Percentiles rank a stretch among this genome's conserved stretches.
phyloP scores from a whole-genome alignment of 1,140 invertebrate species.

The Chlorops oryzae region DNA sequence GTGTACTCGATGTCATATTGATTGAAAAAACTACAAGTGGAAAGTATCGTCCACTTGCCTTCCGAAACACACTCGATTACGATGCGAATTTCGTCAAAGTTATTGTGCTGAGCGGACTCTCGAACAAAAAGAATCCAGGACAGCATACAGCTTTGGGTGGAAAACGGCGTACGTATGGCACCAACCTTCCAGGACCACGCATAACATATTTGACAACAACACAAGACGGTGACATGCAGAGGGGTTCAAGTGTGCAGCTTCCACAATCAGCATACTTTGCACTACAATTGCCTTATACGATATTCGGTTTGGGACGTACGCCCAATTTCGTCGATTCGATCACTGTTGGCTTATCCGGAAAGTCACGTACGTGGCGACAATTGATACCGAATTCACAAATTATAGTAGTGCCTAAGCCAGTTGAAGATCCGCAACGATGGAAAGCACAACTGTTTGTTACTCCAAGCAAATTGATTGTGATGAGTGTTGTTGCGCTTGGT shows the following conservation, averaged over 20 bases:
- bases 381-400: constrained; percentile 98
- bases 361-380: constrained; percentile 74
- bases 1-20: constrained; percentile 74
- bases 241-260: constrained; percentile 76
- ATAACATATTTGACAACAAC: constrained; percentile 82
- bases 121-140: constrained; percentile 63
- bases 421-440: constrained; percentile 74
- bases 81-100: constrained; percentile 96
- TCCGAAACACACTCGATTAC: constrained; percentile 83
- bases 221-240: constrained; percentile 68
- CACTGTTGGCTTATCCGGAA: constrained; percentile 70
- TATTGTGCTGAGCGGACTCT: constrained; percentile 80
- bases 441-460: constrained; percentile 91
- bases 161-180: constrained; percentile 74
- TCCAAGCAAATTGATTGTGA: constrained; percentile 86
- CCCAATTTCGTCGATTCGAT: constrained; percentile 95
- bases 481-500: constrained; percentile 83
- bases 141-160: constrained; percentile 65
- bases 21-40: constrained; percentile 55
- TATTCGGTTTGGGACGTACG: constrained; percentile 92
- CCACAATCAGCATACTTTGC: constrained; percentile 89
- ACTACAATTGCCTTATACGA: constrained; percentile 86
- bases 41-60: constrained; percentile 56
- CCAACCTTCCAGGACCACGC: constrained; percentile 81
- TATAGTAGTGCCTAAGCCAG: constrained; percentile 86